Conservation (phyloP, 64 coral and sea anemone species). For the Pocillopora damicornis region DNA sequence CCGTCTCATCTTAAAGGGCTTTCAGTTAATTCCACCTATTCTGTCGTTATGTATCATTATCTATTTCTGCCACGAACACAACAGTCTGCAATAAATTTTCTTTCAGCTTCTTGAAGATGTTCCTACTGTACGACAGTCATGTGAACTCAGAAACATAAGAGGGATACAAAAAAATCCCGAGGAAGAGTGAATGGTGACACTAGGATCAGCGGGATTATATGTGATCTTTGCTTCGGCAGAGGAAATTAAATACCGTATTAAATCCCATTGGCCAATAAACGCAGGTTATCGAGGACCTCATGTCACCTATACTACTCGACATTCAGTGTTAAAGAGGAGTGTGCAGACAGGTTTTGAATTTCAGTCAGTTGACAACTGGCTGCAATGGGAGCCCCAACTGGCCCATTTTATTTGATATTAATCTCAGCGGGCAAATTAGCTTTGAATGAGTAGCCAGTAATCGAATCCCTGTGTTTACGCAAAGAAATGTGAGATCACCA, state of each 20-base stretch:
- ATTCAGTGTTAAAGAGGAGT: not conserved
- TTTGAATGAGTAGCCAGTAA: too few species aligned
- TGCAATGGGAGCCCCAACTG: not conserved
- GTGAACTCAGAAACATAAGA: too few species aligned
- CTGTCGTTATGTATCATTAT: too few species aligned
- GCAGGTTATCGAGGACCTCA: not conserved
- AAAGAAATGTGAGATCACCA: too few species aligned
- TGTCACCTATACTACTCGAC: not conserved
- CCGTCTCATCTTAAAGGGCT: not conserved
- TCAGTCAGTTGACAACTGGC: not conserved
- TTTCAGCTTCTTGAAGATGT: not conserved
- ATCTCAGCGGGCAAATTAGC: too few species aligned
- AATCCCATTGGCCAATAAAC: constrained; percentile 11
- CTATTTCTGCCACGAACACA: not conserved
- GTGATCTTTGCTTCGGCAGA: not conserved
- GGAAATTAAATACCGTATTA: not conserved
- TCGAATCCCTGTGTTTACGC: too few species aligned
- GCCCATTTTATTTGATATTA: not conserved
- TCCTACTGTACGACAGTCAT: not conserved
- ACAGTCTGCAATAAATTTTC: too few species aligned
- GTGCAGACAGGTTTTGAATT: not conserved
- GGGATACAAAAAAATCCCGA: not conserved
- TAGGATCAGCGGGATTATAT: not conserved
- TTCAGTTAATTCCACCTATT: not conserved
- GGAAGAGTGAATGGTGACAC: not conserved